phyloP scores from a whole-genome alignment of 2,797 vertebrate genomes.

The Mormyrops boulengeri region DNA sequence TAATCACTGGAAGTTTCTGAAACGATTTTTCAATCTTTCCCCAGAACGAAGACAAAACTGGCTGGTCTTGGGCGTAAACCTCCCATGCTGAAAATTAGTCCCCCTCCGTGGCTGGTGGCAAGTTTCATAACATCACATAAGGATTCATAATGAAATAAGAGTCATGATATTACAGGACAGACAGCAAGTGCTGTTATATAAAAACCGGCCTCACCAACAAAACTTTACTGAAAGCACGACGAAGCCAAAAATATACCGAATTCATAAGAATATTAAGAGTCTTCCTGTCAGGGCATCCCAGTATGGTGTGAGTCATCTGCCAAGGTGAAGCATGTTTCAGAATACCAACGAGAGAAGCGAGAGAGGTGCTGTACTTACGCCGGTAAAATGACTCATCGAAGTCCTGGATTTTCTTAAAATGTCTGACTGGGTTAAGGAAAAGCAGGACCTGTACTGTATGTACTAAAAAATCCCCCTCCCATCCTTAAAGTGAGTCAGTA shows the following conservation, averaged over 20 bases:
- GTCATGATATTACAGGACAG: background rate
- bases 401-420: conserved; percentile 97
- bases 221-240: background rate
- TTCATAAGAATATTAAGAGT: background rate
- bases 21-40: background rate
- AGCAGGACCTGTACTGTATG: background rate
- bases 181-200: background rate
- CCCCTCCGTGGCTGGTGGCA: background rate
- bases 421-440: conserved; percentile 57
- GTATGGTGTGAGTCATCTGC: background rate
- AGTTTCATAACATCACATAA: background rate
- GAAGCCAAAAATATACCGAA: background rate
- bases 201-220: background rate
- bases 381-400: conserved; percentile 90
- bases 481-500: background rate
- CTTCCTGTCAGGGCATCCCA: background rate
- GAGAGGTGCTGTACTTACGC: conserved; percentile 62
- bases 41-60: background rate
- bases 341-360: background rate
- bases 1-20: background rate
- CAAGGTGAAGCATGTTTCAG: background rate
- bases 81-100: background rate
- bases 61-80: background rate
- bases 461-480: background rate
- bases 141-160: background rate